Base-by-base conservation (phyloP, 2,797 vertebrate genomes). In the Ctenochaetus hawaiiensis region DNA sequence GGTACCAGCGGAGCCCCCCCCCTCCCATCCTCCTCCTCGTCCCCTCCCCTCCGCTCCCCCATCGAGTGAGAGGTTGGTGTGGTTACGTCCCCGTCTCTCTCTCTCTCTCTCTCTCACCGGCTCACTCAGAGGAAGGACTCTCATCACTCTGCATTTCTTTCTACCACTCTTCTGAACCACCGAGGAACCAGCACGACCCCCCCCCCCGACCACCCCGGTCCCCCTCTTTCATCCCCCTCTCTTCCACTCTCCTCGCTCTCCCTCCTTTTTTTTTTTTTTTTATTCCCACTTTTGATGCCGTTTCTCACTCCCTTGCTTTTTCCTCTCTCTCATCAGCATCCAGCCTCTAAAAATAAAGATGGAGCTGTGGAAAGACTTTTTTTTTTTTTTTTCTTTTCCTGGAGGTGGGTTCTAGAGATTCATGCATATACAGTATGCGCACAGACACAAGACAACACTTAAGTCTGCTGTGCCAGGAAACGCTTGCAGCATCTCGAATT, bases 311-410 rank as follows among this genome's bases (percentile, higher is more conserved):
- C 54, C 85, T 75, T 71, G 68, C 78, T 85, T 80, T 82, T 69
- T 87, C 68, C 56, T 70, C 75, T 84, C 80, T 83, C 88, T 91
- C 85, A 91, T 92, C 91, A 91, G 83, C 84, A 89, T 88, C 88
- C 84, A 91, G 84, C 74, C 89, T 89, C 91, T 93, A 93, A 92
- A 93, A 93, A 91, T 92, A 93, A 91, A 87, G 82, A 89, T 62
- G 77, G 79, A 90, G 85, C 83, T 81, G 78, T 80, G 75, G 84
- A 83, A 82, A 85, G 69, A 80, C 67, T 66, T 60, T 75, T 44
- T 72, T 61, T 26, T 26, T 4, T 30, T 30, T 68, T 64, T 62
- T 44, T 75, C 12, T 65, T 84, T 85, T 90, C 68, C 84, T 83
- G 82, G 84, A 90, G 86, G 86, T 90, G 90, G 84, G 66, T 82